These are phyloP conservation scores for Rhinogobius similis DNA, from an alignment of 2,113 vertebrate genomes.

Conservation along the genomic window DNA sequence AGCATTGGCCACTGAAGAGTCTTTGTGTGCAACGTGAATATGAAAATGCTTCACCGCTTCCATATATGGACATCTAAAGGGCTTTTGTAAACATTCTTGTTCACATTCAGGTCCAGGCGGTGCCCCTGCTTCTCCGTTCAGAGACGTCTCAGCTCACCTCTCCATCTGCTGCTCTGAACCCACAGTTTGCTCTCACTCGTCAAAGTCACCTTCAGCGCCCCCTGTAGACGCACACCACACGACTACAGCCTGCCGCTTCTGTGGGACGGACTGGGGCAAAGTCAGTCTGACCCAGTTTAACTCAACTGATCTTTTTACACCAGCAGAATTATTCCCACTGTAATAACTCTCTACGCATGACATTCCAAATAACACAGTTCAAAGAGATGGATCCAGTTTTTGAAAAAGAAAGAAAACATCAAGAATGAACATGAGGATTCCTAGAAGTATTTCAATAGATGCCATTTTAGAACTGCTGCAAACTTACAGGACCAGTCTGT, in stretches of 20 bases:
- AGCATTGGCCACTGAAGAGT: not conserved
- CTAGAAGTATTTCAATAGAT: not conserved
- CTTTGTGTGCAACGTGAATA: not conserved
- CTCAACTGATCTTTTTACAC: conserved; percentile 3
- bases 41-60: not conserved
- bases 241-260: conserved; percentile 8
- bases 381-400: no score
- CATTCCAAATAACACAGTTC: not conserved
- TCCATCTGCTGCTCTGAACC: conserved; percentile 64
- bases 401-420: no score
- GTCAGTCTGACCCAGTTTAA: conserved; percentile 25
- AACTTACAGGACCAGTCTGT: no score
- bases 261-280: conserved; percentile 43
- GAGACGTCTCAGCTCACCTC: conserved; percentile 36
- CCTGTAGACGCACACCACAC: conserved; percentile 26
- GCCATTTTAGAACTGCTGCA: no score
- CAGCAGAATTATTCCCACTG: not conserved
- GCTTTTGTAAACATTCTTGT: not conserved
- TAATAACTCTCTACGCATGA: conserved; percentile 10
- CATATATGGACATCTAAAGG: not conserved
- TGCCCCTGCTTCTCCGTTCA: conserved; percentile 33
- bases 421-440: not conserved
- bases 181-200: conserved; percentile 36
- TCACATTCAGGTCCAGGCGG: not conserved
- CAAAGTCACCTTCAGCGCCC: conserved; percentile 62